A percentile compares a stretch with the other conserved stretches of the same genome.
Evolutionary conservation across 1,140 invertebrate genomes (phyloP).

Genomic region (Drosophila bocqueti): DNA sequence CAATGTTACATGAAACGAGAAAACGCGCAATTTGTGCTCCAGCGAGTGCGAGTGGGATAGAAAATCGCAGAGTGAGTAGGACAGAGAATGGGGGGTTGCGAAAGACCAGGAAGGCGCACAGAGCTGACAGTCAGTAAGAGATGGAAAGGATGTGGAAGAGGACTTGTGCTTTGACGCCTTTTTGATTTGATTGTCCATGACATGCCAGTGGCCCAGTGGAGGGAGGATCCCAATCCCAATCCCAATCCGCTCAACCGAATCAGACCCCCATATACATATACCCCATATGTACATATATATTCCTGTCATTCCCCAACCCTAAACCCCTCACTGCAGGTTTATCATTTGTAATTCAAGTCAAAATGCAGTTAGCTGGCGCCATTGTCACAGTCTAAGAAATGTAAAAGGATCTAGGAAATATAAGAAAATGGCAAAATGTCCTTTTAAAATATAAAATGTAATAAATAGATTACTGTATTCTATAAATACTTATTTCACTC

Average conservation of each 20-base stretch:
- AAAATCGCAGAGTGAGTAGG: background rate
- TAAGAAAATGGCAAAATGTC: too few species aligned
- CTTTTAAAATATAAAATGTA: background rate
- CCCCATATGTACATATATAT: background rate
- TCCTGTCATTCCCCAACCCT: background rate
- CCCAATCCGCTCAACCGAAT: background rate
- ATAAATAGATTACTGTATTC: too few species aligned
- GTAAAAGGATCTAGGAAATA: background rate
- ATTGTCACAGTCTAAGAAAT: constrained; percentile 19
- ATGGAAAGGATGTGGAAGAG: background rate
- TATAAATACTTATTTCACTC: background rate
- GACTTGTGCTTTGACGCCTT: constrained; percentile 78
- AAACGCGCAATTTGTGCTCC: constrained; percentile 47
- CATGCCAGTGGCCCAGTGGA: constrained; percentile 32
- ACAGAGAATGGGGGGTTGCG: background rate
- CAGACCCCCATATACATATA: background rate
- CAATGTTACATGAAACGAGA: constrained; percentile 78
- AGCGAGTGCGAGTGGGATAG: constrained; percentile 6
- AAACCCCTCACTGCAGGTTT: constrained; percentile 29
- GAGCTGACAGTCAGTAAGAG: constrained; percentile 21
- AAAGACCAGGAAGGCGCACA: constrained; percentile 37
- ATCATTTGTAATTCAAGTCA: constrained; percentile 81
- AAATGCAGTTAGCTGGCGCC: constrained; percentile 50
- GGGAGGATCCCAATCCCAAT: constrained; percentile 20
- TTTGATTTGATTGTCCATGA: constrained; percentile 82